phyloP scores from a whole-genome alignment of 2,888 invertebrate genomes.

The Chrysolina oricalcia region DNA sequence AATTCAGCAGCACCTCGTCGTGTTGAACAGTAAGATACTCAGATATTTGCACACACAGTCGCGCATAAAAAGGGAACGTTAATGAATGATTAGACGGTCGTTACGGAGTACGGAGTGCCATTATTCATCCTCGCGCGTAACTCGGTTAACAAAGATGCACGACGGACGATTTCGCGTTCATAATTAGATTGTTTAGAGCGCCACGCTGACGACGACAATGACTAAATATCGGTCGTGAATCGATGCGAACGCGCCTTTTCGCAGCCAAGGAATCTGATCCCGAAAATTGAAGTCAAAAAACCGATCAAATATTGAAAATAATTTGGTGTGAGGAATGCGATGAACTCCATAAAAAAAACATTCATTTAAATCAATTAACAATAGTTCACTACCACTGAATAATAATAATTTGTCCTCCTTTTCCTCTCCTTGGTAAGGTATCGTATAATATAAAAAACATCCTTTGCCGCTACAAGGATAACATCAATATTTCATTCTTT shows the following conservation, averaged over 20 bases:
- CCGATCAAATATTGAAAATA: background rate
- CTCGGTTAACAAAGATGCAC: constrained; percentile 56
- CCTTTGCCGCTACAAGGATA: too few relatives aligned
- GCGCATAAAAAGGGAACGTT: constrained; percentile 53
- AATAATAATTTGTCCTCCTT: too few relatives aligned
- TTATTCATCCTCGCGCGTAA: constrained; percentile 58
- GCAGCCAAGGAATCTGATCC: background rate
- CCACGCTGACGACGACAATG: constrained; percentile 55
- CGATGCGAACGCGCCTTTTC: constrained; percentile 39
- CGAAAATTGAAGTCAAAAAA: background rate
- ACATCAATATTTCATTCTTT: too few relatives aligned
- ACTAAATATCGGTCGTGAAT: constrained; percentile 53
- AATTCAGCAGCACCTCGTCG: too few relatives aligned
- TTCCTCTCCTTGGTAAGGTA: too few relatives aligned
- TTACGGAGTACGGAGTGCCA: constrained; percentile 50
- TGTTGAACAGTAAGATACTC: too few relatives aligned
- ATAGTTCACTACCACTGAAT: too few relatives aligned
- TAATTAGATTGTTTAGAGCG: constrained; percentile 61
- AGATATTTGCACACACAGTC: constrained; percentile 9
- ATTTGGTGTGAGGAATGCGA: too few relatives aligned
- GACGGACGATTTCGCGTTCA: constrained; percentile 55
- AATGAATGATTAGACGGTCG: constrained; percentile 60
- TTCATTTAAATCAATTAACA: too few relatives aligned
- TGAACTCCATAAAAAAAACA: too few relatives aligned
- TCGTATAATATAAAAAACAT: too few relatives aligned